Conservation (phyloP, 2,888 invertebrate species). For the Pseudococcus longispinus region DNA sequence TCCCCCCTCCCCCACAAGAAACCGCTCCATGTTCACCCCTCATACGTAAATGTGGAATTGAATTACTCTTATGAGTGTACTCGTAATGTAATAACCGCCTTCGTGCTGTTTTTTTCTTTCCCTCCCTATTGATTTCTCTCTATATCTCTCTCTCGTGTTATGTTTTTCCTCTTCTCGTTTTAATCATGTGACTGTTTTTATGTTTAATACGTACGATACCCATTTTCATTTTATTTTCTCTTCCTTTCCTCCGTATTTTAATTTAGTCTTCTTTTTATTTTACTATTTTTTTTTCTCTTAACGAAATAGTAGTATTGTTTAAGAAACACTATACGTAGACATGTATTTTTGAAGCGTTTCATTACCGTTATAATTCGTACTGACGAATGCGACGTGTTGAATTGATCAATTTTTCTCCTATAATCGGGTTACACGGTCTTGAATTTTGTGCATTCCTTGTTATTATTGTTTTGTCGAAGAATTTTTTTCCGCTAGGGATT, state of each 20-base stretch:
- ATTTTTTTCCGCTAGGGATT: neutral
- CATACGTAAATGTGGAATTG: neutral
- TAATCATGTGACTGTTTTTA: constrained; percentile 32
- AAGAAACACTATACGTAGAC: neutral
- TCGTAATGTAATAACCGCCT: neutral
- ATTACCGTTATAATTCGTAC: neutral
- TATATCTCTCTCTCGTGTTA: neutral
- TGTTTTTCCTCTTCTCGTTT: constrained; percentile 13
- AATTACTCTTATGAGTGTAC: neutral
- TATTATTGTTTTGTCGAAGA: constrained; percentile 10
- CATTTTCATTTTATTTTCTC: constrained; percentile 21
- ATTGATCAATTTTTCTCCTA: neutral
- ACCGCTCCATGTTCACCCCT: neutral
- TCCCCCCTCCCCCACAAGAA: neutral
- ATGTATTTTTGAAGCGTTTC: neutral
- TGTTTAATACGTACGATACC: neutral
- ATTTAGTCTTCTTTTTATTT: neutral
- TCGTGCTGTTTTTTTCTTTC: neutral
- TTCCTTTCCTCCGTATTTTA: neutral
- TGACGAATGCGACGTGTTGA: neutral
- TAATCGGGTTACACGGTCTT: constrained; percentile 28
- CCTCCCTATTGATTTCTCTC: neutral
- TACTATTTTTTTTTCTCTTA: neutral
- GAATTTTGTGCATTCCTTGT: constrained; percentile 34
- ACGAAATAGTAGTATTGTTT: neutral